A percentile compares a stretch with the other conserved stretches of the same genome.
phyloP scores from a whole-genome alignment of 2,888 invertebrate species.

The Lacanobia oleracea region DNA sequence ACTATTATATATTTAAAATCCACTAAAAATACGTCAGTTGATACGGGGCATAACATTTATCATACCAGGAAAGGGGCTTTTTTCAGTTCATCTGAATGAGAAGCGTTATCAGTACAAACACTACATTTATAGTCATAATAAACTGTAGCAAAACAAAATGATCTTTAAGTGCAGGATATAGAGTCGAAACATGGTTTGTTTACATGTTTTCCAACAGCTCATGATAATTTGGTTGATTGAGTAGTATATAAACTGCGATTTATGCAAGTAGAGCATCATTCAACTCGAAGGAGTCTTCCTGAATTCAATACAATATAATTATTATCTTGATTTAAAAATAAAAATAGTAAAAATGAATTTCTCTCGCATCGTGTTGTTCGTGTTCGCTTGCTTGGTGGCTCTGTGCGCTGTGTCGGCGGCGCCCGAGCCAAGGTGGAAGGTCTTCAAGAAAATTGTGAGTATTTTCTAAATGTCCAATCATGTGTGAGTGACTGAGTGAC shows the following conservation, averaged over 20 bases:
- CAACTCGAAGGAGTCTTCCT: slow-evolving; percentile 5
- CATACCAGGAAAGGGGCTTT: slow-evolving; percentile 18
- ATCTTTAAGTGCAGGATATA: not conserved
- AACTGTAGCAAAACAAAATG: not conserved
- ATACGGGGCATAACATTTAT: slow-evolving; percentile 16
- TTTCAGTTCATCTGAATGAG: not conserved
- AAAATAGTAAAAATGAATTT: not conserved
- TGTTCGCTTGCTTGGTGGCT: slow-evolving; percentile 54
- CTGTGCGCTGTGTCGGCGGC: slow-evolving; percentile 66
- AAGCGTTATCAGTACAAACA: slow-evolving; percentile 22
- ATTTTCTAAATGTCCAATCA: not conserved
- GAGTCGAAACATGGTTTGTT: not conserved
- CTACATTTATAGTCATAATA: not conserved
- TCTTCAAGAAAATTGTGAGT: slow-evolving; percentile 27
- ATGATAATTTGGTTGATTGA: not conserved
- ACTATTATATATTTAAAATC: too few species aligned
- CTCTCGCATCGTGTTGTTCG: not conserved
- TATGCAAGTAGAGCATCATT: slow-evolving; percentile 44
- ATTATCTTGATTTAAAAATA: slow-evolving; percentile 7
- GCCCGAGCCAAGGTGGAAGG: slow-evolving; percentile 73
- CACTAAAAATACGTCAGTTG: not conserved
- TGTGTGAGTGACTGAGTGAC: too few species aligned
- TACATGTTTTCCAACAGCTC: not conserved
- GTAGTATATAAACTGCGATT: slow-evolving; percentile 34
- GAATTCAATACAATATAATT: slow-evolving; percentile 9